These are phyloP conservation scores for Simalia tracyae DNA, from an alignment of 2,797 vertebrate genomes.

Conservation along the genomic window DNA sequence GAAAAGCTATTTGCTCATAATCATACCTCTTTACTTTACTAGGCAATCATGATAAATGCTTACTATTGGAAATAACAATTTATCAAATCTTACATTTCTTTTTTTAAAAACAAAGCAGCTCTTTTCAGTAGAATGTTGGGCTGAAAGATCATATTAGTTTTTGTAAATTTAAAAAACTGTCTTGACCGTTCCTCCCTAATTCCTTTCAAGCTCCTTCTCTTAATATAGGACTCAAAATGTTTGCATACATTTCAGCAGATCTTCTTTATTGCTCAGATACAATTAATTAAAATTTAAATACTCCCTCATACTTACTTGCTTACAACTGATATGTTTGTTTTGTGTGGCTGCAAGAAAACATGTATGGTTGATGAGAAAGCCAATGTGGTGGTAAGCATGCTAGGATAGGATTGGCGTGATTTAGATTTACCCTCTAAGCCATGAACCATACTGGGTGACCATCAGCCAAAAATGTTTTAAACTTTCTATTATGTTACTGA, in stretches of 20 bases:
- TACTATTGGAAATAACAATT: neutral
- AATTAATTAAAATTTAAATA: neutral
- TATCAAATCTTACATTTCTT: neutral
- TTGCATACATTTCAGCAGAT: neutral
- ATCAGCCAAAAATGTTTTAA: neutral
- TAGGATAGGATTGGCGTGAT: neutral
- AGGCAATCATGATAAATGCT: neutral
- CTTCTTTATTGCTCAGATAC: neutral
- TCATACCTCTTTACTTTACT: neutral
- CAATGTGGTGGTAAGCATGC: too few relatives aligned
- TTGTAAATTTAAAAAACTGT: neutral
- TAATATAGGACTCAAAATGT: neutral
- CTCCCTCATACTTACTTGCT: neutral
- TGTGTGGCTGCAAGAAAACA: neutral
- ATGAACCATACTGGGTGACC: neutral
- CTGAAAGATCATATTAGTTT: neutral
- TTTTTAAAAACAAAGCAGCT: neutral
- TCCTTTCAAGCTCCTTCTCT: neutral
- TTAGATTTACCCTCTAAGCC: neutral
- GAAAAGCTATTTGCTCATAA: neutral
- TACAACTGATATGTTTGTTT: neutral
- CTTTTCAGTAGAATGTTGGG: neutral
- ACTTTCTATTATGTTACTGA: neutral
- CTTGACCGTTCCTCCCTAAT: neutral
- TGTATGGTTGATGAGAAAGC: neutral